A percentile compares a stretch with the other conserved stretches of the same genome.
phyloP scores from a whole-genome alignment of 2,113 vertebrate genomes.

The Puntigrus tetrazona region DNA sequence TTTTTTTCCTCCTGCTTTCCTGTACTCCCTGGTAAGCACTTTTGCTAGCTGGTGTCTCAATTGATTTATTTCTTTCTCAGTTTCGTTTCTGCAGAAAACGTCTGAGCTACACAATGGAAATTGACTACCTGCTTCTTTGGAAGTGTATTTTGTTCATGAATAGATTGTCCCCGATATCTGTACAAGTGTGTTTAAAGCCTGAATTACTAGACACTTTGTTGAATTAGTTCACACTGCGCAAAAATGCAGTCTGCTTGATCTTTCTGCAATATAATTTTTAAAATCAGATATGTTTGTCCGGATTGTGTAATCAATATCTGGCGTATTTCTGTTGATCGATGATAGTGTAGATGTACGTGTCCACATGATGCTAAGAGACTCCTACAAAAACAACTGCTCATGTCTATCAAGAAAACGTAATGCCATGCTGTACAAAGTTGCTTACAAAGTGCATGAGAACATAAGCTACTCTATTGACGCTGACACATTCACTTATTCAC shows the following conservation, averaged over 20 bases:
- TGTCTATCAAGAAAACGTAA: background rate
- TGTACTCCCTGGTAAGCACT: background rate
- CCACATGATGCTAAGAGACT: background rate
- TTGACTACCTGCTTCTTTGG: background rate
- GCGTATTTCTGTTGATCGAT: background rate
- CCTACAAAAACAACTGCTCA: background rate
- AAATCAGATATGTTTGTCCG: background rate
- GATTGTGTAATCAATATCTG: background rate
- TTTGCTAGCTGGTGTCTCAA: background rate
- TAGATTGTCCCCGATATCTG: background rate
- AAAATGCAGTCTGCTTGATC: background rate
- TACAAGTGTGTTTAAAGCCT: background rate
- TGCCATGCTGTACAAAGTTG: background rate
- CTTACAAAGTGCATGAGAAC: background rate
- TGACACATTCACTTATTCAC: background rate
- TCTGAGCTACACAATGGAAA: slow-evolving; percentile 6
- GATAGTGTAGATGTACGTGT: background rate
- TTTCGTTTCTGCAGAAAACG: background rate
- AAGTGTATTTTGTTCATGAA: background rate
- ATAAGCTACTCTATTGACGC: background rate
- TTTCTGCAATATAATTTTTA: background rate
- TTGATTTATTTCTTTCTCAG: slow-evolving; percentile 8
- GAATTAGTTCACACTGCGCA: background rate
- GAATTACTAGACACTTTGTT: background rate
- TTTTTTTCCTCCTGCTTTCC: background rate